Base-by-base conservation (phyloP, 2,888 invertebrate genomes). In the Amphipyra tragopoginis region DNA sequence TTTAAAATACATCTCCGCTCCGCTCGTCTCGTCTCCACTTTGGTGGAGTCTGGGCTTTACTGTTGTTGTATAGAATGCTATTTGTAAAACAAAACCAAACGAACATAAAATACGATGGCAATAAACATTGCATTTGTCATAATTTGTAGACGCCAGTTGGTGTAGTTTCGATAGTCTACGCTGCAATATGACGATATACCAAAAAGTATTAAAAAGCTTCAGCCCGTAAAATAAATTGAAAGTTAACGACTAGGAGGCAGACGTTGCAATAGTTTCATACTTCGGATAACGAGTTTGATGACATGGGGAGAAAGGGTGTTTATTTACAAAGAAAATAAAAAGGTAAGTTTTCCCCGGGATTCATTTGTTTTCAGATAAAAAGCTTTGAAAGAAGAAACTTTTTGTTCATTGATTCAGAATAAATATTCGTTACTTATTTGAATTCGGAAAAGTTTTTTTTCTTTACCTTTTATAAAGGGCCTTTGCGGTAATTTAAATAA, bases 281-380 rank as follows among this genome's bases (percentile, higher is more conserved):
- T 48, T 53, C 7, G 5, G 3, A 34, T 68, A 74, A 60, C 39
- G 50, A 59, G 63, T 73, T 64, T 38, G n/a, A 45, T 58, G 50
- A 55, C 66, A 51, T 42, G 21, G 6, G 26, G 29, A n/a, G 38
- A 34, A 11, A 43, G 11, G 9, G 11, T 21, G 7, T 47, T 55
- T 45, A 57, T 48, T 36, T 38, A 9, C 4, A 21, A 40, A 29
- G 11, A 40, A 38, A 34, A 0, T 3, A 34, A 15, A 33, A 26
- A 40, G n/a, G 7, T 43, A 8, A 40, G 2, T 42, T 45, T 38
- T 15, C 36, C n/a, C 5, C 2, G 9, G 26, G 14, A 1, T 26
- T 34, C 15, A 14, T n/a, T 36, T 1, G 4, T 38, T 56, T 21
- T 42, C 10, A 15, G 8, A 0, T 11, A 11, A 10, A 11, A 42